These are phyloP conservation scores for Dyspetes luteomarginatus DNA, from an alignment of 2,888 invertebrate species.

Conservation along the genomic window DNA sequence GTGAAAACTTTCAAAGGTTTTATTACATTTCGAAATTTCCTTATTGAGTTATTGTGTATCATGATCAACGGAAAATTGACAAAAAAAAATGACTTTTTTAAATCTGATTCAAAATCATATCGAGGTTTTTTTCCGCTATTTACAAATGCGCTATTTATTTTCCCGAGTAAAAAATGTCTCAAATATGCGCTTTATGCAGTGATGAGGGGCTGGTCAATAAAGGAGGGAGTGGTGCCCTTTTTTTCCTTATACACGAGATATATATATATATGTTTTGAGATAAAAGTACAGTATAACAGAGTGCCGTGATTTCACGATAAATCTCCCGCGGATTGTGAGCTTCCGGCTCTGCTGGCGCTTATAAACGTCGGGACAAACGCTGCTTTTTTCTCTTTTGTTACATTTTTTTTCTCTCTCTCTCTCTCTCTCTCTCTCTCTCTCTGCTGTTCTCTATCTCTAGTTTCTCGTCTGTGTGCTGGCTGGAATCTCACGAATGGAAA, in stretches of 20 bases:
- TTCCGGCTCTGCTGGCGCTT: constrained; percentile 31
- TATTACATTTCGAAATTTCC: too few relatives aligned
- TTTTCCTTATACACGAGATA: background rate
- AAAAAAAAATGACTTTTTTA: too few relatives aligned
- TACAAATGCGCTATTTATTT: too few relatives aligned
- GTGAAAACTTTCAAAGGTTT: too few relatives aligned
- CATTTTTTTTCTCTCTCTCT: background rate
- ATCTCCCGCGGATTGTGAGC: constrained; percentile 35
- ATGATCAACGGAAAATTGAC: too few relatives aligned
- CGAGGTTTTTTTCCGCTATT: too few relatives aligned
- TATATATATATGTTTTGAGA: background rate
- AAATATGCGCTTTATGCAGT: too few relatives aligned
- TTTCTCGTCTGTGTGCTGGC: background rate
- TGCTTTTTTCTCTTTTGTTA: constrained; percentile 32
- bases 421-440: background rate
- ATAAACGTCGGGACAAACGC: constrained; percentile 55
- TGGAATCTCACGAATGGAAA: constrained; percentile 50
- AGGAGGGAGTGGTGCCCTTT: too few relatives aligned
- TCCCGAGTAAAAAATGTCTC: too few relatives aligned
- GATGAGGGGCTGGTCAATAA: too few relatives aligned
- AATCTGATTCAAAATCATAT: too few relatives aligned
- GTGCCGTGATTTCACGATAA: constrained; percentile 47
- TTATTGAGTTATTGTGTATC: too few relatives aligned
- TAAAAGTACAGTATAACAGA: background rate
- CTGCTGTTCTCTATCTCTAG: background rate